Conservation (phyloP, 2,797 vertebrate species). For the Thaleichthys pacificus region DNA sequence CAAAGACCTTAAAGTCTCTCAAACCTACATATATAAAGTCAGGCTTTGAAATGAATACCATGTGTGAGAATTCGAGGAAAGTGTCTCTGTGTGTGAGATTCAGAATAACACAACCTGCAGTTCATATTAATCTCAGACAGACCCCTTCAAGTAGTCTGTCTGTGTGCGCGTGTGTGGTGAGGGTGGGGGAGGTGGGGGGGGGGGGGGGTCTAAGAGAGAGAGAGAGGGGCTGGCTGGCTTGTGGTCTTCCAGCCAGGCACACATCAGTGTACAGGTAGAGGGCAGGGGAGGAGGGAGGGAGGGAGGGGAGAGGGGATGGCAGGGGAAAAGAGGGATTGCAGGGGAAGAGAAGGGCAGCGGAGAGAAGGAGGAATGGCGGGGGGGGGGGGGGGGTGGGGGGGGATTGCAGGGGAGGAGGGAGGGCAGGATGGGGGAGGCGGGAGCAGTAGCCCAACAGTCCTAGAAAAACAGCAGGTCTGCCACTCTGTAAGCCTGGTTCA, state of each 20-base stretch:
- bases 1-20: constrained; percentile 61
- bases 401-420: too few species aligned
- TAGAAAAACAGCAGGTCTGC: constrained; percentile 68
- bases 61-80: constrained; percentile 64
- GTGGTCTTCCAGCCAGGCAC: constrained; percentile 41
- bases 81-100: constrained; percentile 57
- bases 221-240: constrained; percentile 37
- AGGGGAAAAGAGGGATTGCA: constrained; percentile 27
- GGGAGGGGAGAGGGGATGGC: constrained; percentile 7
- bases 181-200: constrained; percentile 16
- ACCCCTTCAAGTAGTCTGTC: constrained; percentile 54
- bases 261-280: constrained; percentile 42
- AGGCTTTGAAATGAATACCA: constrained; percentile 71
- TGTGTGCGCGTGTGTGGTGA: constrained; percentile 12
- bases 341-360: constrained; percentile 36
- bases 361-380: too few species aligned
- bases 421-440: too few species aligned
- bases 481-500: constrained; percentile 65
- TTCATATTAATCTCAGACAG: constrained; percentile 72
- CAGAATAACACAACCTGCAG: constrained; percentile 75
- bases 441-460: constrained; percentile 46
- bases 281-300: background rate
- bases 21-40: constrained; percentile 48
- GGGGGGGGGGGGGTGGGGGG: too few species aligned
- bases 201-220: constrained; percentile 53